These are phyloP conservation scores for Vandiemenella viatica DNA, from an alignment of 2,888 invertebrate species.

Conservation along the genomic window DNA sequence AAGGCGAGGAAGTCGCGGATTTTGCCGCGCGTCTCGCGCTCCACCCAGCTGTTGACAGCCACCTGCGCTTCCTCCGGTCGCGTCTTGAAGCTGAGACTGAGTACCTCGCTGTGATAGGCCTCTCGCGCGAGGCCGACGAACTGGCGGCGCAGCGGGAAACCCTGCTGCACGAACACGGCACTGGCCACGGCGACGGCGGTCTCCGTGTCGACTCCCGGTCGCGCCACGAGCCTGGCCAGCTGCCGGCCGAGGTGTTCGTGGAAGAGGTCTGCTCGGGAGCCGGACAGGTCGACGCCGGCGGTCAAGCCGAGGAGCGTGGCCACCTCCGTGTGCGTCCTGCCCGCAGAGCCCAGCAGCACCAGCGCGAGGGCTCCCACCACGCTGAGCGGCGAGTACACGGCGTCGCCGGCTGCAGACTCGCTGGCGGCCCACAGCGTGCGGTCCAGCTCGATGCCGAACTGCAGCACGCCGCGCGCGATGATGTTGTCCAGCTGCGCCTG, in stretches of 20 bases:
- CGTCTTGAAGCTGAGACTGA: neutral
- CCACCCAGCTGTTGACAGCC: constrained; percentile 36
- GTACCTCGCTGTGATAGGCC: neutral
- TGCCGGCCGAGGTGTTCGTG: constrained; percentile 19
- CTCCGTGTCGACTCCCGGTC: constrained; percentile 36
- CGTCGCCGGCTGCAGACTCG: neutral
- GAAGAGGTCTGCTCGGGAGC: neutral
- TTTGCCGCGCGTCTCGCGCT: constrained; percentile 41
- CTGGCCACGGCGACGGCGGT: constrained; percentile 31
- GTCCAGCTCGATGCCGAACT: neutral
- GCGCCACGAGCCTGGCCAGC: constrained; percentile 34
- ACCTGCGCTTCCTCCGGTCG: neutral
- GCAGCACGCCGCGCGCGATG: neutral
- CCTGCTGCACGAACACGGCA: constrained; percentile 1
- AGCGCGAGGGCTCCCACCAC: neutral
- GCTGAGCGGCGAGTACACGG: neutral
- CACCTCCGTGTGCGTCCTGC: neutral
- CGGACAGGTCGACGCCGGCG: neutral
- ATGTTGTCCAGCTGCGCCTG: neutral
- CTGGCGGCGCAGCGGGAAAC: neutral
- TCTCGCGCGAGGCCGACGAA: neutral
- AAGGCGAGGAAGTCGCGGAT: constrained; percentile 41
- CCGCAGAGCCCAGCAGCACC: neutral
- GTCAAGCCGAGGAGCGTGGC: neutral
- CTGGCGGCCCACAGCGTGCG: neutral